phyloP scores from a whole-genome alignment of 2,888 invertebrate genomes.

The Thymelicus acteon region DNA sequence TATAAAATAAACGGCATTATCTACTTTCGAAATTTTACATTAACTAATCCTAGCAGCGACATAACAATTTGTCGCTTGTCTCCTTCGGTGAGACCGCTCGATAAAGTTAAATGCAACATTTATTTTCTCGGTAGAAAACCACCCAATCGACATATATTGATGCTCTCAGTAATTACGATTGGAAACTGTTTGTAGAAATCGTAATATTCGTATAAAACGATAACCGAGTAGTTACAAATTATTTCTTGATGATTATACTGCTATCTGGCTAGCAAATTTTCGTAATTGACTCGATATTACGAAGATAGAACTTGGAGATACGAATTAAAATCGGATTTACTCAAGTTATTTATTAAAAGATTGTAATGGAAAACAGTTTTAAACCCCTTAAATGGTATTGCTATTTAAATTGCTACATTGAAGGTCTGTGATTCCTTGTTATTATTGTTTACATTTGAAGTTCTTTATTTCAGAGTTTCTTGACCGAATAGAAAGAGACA shows the following conservation, averaged over 20 bases:
- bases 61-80: not conserved
- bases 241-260: slow-evolving; percentile 24
- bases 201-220: slow-evolving; percentile 32
- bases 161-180: slow-evolving; percentile 36
- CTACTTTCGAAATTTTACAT: too few relatives aligned
- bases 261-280: slow-evolving; percentile 27
- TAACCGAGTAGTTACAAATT: slow-evolving; percentile 26
- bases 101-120: slow-evolving; percentile 27
- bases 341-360: not conserved
- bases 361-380: not conserved
- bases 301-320: slow-evolving; percentile 1
- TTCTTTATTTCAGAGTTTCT: too few relatives aligned
- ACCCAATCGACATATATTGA: slow-evolving; percentile 37
- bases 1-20: too few relatives aligned
- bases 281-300: slow-evolving; percentile 29
- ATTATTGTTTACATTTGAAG: too few relatives aligned
- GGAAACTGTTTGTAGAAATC: slow-evolving; percentile 28
- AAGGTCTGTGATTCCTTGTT: too few relatives aligned
- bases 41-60: too few relatives aligned
- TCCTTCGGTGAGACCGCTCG: not conserved
- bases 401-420: not conserved
- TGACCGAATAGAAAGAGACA: too few relatives aligned
- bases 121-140: slow-evolving; percentile 31
- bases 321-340: slow-evolving; percentile 3
- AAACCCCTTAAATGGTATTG: not conserved